These are phyloP conservation scores for Drepanosiphum platanoidis DNA, from an alignment of 2,888 invertebrate genomes.

Conservation along the genomic window DNA sequence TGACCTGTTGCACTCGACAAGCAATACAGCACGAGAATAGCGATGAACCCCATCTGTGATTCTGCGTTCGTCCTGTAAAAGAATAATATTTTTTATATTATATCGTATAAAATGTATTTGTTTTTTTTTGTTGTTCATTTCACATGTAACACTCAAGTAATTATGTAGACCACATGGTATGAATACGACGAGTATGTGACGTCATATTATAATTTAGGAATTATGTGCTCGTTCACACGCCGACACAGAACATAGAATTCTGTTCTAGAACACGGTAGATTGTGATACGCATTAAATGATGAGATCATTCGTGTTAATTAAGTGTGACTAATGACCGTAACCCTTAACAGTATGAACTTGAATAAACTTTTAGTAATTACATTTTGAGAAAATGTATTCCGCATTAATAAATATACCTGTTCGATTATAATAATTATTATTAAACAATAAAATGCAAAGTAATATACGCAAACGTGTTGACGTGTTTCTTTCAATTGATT, in stretches of 20 bases:
- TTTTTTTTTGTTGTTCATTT: no score
- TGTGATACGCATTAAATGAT: constrained; percentile 9
- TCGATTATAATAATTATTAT: no score
- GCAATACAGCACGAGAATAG: constrained; percentile 41
- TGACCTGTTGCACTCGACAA: constrained; percentile 69
- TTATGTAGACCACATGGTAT: constrained; percentile 34
- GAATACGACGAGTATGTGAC: constrained; percentile 29
- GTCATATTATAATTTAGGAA: constrained; percentile 48
- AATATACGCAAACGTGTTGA: no score
- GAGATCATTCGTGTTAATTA: constrained; percentile 45
- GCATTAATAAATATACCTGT: background rate
- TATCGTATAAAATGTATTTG: constrained; percentile 9
- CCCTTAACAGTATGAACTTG: background rate
- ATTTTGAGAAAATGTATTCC: background rate
- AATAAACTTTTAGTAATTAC: constrained; percentile 2
- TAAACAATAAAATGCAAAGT: no score
- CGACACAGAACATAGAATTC: background rate
- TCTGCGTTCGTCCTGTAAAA: constrained; percentile 31
- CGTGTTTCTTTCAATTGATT: no score
- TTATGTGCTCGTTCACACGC: constrained; percentile 35
- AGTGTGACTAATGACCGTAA: constrained; percentile 31
- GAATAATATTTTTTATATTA: background rate
- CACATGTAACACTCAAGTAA: background rate
- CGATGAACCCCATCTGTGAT: constrained; percentile 43
- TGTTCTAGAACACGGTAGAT: background rate